These are phyloP conservation scores for Hyppa rectilinea DNA, from an alignment of 2,888 invertebrate species.

Conservation along the genomic window DNA sequence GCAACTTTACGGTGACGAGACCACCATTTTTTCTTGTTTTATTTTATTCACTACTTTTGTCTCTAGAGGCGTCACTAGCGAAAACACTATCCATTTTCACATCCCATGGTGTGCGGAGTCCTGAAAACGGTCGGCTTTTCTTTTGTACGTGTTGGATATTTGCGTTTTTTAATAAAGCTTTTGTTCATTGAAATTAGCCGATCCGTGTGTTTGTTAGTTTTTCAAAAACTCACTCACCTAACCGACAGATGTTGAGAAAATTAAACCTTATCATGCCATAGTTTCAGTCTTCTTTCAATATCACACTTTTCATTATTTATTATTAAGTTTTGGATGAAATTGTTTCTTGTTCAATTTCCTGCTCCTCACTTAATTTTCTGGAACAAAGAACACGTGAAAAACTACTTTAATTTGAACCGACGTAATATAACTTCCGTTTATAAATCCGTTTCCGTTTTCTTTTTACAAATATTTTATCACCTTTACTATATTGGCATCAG, in stretches of 20 bases:
- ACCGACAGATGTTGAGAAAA: not conserved
- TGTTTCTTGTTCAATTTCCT: not conserved
- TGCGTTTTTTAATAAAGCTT: slow-evolving; percentile 30
- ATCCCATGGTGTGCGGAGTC: slow-evolving; percentile 18
- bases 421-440: slow-evolving; percentile 32
- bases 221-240: not conserved
- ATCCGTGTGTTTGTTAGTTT: not conserved
- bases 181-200: slow-evolving; percentile 13
- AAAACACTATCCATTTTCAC: slow-evolving; percentile 48
- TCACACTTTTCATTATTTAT: too few relatives aligned
- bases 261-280: too few relatives aligned
- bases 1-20: slow-evolving; percentile 44
- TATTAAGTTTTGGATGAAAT: not conserved
- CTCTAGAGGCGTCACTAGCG: slow-evolving; percentile 27
- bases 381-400: not conserved
- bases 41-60: slow-evolving; percentile 43
- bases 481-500: slow-evolving; percentile 45
- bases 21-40: slow-evolving; percentile 34
- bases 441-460: too few relatives aligned
- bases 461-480: slow-evolving; percentile 35
- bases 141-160: slow-evolving; percentile 29
- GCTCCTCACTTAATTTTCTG: not conserved
- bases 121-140: slow-evolving; percentile 17
- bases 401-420: not conserved
- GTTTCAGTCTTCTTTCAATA: not conserved